phyloP scores from a whole-genome alignment of 30 jellyfish, hydroid and myxozoan genomes.

The Mastigias papua region DNA sequence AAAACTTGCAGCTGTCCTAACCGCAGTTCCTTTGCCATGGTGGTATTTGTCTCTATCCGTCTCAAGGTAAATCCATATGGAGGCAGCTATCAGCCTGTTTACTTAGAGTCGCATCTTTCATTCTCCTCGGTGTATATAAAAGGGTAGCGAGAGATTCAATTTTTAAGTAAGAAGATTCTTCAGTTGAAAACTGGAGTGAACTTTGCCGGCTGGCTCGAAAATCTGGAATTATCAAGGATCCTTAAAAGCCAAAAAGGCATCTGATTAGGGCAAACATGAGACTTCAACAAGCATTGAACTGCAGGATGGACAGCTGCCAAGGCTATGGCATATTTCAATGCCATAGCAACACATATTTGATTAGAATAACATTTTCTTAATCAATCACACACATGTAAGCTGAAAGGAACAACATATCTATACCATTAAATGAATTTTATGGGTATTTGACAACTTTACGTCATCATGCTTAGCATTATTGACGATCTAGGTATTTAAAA shows the following conservation, averaged over 20 bases:
- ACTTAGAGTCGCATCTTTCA: too few species aligned
- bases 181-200: background rate
- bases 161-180: too few species aligned
- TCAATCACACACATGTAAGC: slow-evolving; percentile 1
- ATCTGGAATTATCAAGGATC: too few species aligned
- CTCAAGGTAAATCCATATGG: background rate
- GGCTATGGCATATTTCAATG: background rate
- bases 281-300: background rate
- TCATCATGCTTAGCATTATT: background rate
- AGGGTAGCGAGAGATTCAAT: too few species aligned
- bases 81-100: background rate
- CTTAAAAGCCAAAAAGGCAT: too few species aligned
- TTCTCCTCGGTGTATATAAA: too few species aligned
- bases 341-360: background rate
- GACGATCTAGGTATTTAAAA: background rate
- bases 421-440: background rate
- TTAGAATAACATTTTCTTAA: background rate
- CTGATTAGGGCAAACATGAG: too few species aligned
- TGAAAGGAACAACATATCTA: background rate
- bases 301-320: background rate
- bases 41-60: background rate
- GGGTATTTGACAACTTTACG: background rate
- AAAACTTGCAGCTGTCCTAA: background rate
- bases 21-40: slow-evolving; percentile 7
- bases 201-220: background rate